Conservation (phyloP, 53 echinoderm and acorn worm genomes). For the Patiria pectinifera region DNA sequence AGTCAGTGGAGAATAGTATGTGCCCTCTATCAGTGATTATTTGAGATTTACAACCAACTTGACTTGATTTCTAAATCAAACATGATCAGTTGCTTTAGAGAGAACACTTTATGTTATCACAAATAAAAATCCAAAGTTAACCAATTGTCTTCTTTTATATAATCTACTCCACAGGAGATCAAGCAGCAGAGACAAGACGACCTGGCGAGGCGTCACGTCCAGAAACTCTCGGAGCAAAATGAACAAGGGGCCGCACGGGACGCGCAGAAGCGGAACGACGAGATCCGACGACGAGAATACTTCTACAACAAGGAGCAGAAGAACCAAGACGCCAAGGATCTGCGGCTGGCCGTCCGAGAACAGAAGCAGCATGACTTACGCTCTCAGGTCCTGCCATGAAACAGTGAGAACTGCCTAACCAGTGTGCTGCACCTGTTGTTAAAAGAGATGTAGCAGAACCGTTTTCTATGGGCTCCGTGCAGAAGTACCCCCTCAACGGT, state of each 20-base stretch:
- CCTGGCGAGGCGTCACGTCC: slow-evolving; percentile 71
- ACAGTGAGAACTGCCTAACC: background rate
- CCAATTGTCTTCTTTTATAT: background rate
- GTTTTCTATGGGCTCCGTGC: too few species aligned
- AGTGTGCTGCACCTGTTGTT: too few species aligned
- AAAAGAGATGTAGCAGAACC: background rate
- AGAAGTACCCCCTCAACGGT: too few species aligned
- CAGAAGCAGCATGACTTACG: slow-evolving; percentile 83
- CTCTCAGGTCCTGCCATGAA: slow-evolving; percentile 91
- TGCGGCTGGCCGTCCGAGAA: slow-evolving; percentile 79
- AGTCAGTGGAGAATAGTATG: too few species aligned
- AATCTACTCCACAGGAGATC: slow-evolving; percentile 73
- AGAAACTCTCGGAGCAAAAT: slow-evolving; percentile 71
- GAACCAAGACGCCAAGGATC: slow-evolving; percentile 89
- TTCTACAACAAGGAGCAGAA: slow-evolving; percentile 78
- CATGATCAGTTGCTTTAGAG: too few species aligned
- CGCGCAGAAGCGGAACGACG: slow-evolving; percentile 73
- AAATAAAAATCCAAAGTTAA: background rate
- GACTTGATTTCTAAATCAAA: too few species aligned
- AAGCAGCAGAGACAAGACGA: slow-evolving; percentile 74
- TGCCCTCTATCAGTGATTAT: too few species aligned
- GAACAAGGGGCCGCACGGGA: slow-evolving; percentile 79
- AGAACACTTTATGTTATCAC: too few species aligned
- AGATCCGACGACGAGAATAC: slow-evolving; percentile 76
- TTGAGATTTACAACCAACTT: too few species aligned